Percentiles rank a stretch among this genome's conserved stretches.
phyloP scores from a whole-genome alignment of 2,888 invertebrate genomes.

The Norana najaformis region DNA sequence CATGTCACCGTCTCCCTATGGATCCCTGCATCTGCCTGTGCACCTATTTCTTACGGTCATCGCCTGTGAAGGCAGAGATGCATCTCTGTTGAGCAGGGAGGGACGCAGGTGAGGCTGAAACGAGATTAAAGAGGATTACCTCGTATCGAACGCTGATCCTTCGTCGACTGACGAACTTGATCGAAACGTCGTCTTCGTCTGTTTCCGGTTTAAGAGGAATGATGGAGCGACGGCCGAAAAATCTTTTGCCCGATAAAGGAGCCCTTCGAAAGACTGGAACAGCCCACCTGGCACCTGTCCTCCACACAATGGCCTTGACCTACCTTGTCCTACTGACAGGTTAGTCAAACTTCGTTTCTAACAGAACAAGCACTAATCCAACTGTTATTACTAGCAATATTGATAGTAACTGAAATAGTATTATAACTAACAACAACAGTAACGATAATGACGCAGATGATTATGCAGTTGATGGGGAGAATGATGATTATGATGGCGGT shows the following conservation, averaged over 20 bases:
- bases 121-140: not conserved
- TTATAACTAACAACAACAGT: not conserved
- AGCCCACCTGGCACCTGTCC: not conserved
- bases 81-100: not conserved
- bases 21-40: not conserved
- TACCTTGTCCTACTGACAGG: not conserved
- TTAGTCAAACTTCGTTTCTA: not conserved
- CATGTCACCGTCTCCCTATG: not conserved
- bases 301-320: not conserved
- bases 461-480: too few relatives aligned
- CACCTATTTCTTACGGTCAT: not conserved
- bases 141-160: not conserved
- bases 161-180: not conserved
- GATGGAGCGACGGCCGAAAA: not conserved
- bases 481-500: too few relatives aligned
- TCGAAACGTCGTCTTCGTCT: not conserved
- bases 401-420: too few relatives aligned
- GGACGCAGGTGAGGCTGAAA: not conserved
- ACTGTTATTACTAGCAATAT: too few relatives aligned
- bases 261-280: not conserved
- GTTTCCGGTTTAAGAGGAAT: not conserved
- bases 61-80: not conserved
- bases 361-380: not conserved
- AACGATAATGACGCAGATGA: too few relatives aligned
- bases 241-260: not conserved